A percentile compares a stretch with the other conserved stretches of the same genome.
Conservation (phyloP, 1,140 invertebrate species). For the Eueides isabella region DNA sequence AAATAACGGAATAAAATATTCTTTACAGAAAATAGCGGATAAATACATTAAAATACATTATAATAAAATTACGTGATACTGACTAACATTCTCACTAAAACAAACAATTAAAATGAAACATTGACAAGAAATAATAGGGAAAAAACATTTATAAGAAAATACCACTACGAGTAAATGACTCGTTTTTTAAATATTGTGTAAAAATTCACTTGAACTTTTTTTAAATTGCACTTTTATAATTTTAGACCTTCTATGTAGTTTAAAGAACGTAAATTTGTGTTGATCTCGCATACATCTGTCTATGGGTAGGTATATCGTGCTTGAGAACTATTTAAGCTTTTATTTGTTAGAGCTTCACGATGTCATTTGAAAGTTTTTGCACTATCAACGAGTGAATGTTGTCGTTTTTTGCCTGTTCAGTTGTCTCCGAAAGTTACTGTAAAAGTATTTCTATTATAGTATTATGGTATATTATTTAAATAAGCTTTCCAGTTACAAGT, state of each 20-base stretch:
- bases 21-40: too few species aligned
- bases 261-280: background rate
- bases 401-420: background rate
- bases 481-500: background rate
- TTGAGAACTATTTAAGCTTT: constrained; percentile 3
- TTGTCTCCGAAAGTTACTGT: background rate
- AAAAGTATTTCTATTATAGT: background rate
- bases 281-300: background rate
- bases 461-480: background rate
- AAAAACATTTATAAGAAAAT: too few species aligned
- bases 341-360: background rate
- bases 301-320: background rate
- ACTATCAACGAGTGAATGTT: background rate
- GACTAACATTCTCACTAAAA: too few species aligned
- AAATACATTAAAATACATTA: too few species aligned
- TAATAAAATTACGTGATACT: too few species aligned
- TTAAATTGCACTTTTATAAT: background rate
- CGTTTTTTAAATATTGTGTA: too few species aligned
- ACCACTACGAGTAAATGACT: too few species aligned
- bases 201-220: too few species aligned
- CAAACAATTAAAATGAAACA: too few species aligned
- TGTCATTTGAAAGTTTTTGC: constrained; percentile 1
- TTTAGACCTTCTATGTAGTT: background rate
- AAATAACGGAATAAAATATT: too few species aligned
- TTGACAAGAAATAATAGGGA: too few species aligned